Evolutionary conservation across 2,888 invertebrate species (phyloP).

Genomic region (Drymonia ruficornis): DNA sequence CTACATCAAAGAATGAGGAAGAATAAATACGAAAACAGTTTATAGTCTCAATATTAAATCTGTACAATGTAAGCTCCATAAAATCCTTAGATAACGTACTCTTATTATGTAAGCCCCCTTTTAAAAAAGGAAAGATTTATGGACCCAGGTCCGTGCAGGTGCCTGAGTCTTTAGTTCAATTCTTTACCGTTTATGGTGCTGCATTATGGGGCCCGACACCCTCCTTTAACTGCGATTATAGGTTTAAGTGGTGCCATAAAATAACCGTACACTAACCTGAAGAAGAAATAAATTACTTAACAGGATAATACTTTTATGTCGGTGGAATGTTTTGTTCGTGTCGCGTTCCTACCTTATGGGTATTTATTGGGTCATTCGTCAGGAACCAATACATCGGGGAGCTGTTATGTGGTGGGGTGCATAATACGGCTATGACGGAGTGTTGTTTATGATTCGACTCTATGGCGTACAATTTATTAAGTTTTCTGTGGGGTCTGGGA

Average conservation of each 20-base stretch:
- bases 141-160: slow-evolving; percentile 64
- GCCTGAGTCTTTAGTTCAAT: slow-evolving; percentile 61
- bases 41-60: slow-evolving; percentile 37
- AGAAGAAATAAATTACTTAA: slow-evolving; percentile 83
- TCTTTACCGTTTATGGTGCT: slow-evolving; percentile 70
- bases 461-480: slow-evolving; percentile 70
- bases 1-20: slow-evolving; percentile 31
- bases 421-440: slow-evolving; percentile 69
- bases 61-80: slow-evolving; percentile 39
- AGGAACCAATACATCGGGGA: slow-evolving; percentile 76
- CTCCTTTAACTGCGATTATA: slow-evolving; percentile 80
- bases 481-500: slow-evolving; percentile 49
- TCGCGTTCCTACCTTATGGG: slow-evolving; percentile 77
- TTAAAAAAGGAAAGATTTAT: slow-evolving; percentile 66
- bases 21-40: slow-evolving; percentile 31
- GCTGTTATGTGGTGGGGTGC: slow-evolving; percentile 80
- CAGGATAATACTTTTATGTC: slow-evolving; percentile 83
- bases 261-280: slow-evolving; percentile 77
- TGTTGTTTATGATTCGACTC: slow-evolving; percentile 72
- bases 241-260: slow-evolving; percentile 81
- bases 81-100: slow-evolving; percentile 40
- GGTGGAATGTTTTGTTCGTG: slow-evolving; percentile 79
- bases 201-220: slow-evolving; percentile 72
- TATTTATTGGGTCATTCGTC: slow-evolving; percentile 84
- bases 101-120: slow-evolving; percentile 45